Evolutionary conservation across 2,113 vertebrate genomes (phyloP), one percentile per base, ranked within the genome.

Genomic region (Synchiropus splendidus): DNA sequence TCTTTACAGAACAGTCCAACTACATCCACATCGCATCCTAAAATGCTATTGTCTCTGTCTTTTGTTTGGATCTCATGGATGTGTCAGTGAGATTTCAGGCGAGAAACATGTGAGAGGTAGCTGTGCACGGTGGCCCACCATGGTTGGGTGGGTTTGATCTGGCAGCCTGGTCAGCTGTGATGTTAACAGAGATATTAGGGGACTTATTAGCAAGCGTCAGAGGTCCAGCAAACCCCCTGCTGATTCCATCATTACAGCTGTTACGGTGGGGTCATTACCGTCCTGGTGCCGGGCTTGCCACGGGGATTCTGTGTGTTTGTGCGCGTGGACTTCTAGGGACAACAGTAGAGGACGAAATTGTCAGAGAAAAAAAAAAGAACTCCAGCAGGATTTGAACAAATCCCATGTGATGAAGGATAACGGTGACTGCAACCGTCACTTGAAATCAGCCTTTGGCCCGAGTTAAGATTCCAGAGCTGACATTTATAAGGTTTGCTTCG

Each of bases 131-230:
- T 40, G 61, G 46, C 45, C 12, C 16, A 45, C 64, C 58, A 64
- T 39, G 50, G 36, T 50, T 52, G 61, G 56, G 52, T 56, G 67
- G 18, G 45, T 74, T 75, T 82, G 73, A 82, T 76, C 72, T 48
- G 62, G 44, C 52, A 42, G 60, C 66, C 38, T 15, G 74, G 76
- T 71, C 64, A 62, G 56, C 67, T 48, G 64, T 51, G 74, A 81
- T 72, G 77, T 72, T 79, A 80, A 76, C 77, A 68, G 64, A 79
- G 72, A 76, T 81, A 83, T 83, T 77, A 84, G 62, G 67, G 66
- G 74, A 78, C 72, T 79, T 82, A 83, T 85, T 85, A 82, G 70
- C 45, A 54, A 48, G 63, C 73, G 73, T 67, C 68, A 61, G 56
- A 69, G 67, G 74, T 64, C 42, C 58, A 70, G 53, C 66, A 71